Conservation (phyloP, 2,113 vertebrate genomes). For the Orientallactaga bullata region DNA sequence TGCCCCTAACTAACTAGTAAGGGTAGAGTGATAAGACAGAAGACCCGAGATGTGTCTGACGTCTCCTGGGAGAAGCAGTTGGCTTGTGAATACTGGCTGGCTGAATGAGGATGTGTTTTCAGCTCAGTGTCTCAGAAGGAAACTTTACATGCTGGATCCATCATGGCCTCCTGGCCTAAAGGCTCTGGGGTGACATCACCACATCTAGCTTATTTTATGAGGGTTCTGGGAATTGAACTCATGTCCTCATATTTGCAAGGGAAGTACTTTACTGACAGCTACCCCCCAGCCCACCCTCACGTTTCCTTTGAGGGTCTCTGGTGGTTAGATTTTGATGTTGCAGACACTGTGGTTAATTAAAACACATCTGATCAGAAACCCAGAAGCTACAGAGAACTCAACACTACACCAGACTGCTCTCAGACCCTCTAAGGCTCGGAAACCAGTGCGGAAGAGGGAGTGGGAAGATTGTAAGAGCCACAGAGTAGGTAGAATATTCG, state of each 20-base stretch:
- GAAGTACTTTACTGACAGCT: too few species aligned
- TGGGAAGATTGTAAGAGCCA: too few species aligned
- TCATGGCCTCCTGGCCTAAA: background rate
- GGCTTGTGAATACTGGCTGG: background rate
- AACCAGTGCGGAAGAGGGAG: too few species aligned
- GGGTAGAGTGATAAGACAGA: background rate
- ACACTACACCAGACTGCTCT: too few species aligned
- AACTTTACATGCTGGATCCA: background rate
- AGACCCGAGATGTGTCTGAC: background rate
- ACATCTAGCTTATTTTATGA: background rate
- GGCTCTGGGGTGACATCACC: background rate
- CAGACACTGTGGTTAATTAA: too few species aligned
- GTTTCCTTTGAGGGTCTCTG: background rate
- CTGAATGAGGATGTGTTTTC: background rate
- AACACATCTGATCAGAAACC: too few species aligned
- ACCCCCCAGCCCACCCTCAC: background rate
- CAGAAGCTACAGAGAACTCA: too few species aligned
- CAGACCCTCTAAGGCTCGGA: too few species aligned
- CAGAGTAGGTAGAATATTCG: too few species aligned
- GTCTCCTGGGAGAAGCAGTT: background rate
- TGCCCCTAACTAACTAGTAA: background rate
- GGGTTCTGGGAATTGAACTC: background rate
- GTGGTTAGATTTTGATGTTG: too few species aligned
- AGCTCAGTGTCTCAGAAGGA: background rate
- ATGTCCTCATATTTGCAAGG: too few species aligned